phyloP scores from a whole-genome alignment of 2,888 invertebrate genomes.

The Drosophila neonasuta region DNA sequence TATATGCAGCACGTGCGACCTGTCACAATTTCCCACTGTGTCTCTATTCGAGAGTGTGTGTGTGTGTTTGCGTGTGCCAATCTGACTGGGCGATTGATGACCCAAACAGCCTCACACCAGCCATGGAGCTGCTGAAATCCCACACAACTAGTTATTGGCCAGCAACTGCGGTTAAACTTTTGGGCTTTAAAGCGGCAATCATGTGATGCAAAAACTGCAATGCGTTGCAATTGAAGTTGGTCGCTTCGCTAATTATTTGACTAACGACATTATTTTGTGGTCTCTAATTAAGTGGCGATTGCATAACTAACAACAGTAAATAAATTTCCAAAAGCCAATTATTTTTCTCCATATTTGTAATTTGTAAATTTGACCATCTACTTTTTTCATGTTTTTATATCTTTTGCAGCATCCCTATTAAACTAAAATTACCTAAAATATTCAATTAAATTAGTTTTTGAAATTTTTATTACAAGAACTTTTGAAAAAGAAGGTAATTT shows the following conservation, averaged over 20 bases:
- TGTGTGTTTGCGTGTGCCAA: conserved; percentile 20
- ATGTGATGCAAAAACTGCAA: neutral
- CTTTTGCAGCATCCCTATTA: too few relatives aligned
- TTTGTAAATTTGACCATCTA: too few relatives aligned
- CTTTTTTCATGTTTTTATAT: too few relatives aligned
- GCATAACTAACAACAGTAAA: conserved; percentile 5
- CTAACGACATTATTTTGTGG: conserved; percentile 22
- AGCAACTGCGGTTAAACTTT: conserved; percentile 23
- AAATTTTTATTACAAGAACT: too few relatives aligned
- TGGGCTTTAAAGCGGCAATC: conserved; percentile 13
- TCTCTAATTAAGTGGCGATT: conserved; percentile 31
- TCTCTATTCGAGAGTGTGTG: neutral
- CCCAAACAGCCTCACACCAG: conserved; percentile 15
- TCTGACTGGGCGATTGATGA: conserved; percentile 52
- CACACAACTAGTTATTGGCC: conserved; percentile 39
- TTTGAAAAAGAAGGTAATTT: too few relatives aligned
- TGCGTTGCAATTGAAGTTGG: conserved; percentile 12
- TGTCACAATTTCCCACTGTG: conserved; percentile 16
- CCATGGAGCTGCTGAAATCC: conserved; percentile 13
- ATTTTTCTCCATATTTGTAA: neutral
- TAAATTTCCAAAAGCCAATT: neutral
- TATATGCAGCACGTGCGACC: conserved; percentile 70
- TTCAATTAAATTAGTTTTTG: too few relatives aligned
- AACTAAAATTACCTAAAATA: too few relatives aligned
- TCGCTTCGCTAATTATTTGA: conserved; percentile 19